Base-by-base conservation (phyloP, 2,888 invertebrate genomes). In the Peribatodes rhomboidaria region DNA sequence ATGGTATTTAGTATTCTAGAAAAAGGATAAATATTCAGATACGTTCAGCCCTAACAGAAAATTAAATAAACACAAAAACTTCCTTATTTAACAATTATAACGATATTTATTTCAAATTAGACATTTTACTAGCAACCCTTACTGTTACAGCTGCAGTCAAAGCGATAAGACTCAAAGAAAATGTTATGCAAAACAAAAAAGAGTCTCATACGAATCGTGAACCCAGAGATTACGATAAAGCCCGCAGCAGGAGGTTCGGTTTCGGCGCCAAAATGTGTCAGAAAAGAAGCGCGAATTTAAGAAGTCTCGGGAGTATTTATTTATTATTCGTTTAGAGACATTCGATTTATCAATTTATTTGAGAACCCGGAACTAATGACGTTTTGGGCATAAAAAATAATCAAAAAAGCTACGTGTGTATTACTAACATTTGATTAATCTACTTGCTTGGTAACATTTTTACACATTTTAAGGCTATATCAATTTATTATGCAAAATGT, bases 261-360 rank as follows among this genome's bases (percentile, higher is more conserved):
- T 68, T 69, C 76, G 84, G 81, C 85, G 83, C 84, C 83, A 84
- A 84, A 86, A 85, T 83, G 76, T 83, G 82, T 79, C 81, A 85
- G 85, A 86, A 85, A 84, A 65, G 61, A 64, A 65, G 70, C 76
- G 76, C 75, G 73, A 78, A 79, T 80, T 78, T 74, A 74, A 73
- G 69, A 62, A 74, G 74, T 67, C 69, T 64, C 77, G 72, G 72
- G 67, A 69, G 69, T 78, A 81, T 83, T 79, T 78, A 81, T 83
- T 79, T 75, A 81, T 81, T 77, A 77, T 68, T 61, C 41, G 49
- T 67, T 71, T 72, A 59, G 69, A 54, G 39, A 77, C 71, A 75
- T 75, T 74, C 66, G 70, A 69, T 73, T 77, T 80, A 80, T 81
- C 79, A 75, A 79, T 78, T 73, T 69, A 61, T 16, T 52, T 44